These are phyloP conservation scores for Oedothorax gibbosus DNA, from an alignment of 1,140 invertebrate species.

Conservation along the genomic window DNA sequence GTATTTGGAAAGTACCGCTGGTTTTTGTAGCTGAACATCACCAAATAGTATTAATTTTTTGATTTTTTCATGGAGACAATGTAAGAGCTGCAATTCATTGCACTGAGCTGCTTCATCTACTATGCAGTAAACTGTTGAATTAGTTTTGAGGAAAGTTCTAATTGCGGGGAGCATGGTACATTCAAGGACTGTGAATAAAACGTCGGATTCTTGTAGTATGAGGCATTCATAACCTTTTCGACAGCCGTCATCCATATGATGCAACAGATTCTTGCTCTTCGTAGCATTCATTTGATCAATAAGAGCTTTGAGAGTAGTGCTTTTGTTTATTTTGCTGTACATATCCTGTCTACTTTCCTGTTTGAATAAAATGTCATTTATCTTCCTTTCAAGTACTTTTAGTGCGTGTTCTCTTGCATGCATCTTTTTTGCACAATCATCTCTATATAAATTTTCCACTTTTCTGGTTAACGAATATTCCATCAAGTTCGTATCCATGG, in stretches of 20 bases:
- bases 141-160: conserved; percentile 67
- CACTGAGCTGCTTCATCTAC: conserved; percentile 92
- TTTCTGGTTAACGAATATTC: conserved; percentile 70
- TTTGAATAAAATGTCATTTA: conserved; percentile 10
- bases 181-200: conserved; percentile 77
- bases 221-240: conserved; percentile 65
- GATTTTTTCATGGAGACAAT: conserved; percentile 81
- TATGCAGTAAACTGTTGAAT: conserved; percentile 81
- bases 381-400: conserved; percentile 60
- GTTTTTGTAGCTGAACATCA: conserved; percentile 87
- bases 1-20: conserved; percentile 82
- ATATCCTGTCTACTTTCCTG: background rate
- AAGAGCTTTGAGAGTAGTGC: conserved; percentile 18
- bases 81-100: conserved; percentile 83
- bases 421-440: conserved; percentile 32
- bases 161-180: conserved; percentile 70
- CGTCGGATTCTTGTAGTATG: conserved; percentile 73
- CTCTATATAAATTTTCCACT: conserved; percentile 32
- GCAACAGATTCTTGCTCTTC: conserved; percentile 63
- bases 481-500: conserved; percentile 71
- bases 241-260: conserved; percentile 35
- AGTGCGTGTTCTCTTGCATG: conserved; percentile 19
- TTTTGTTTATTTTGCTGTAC: background rate
- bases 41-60: conserved; percentile 85
- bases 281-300: conserved; percentile 41